Evolutionary conservation across 1,140 invertebrate genomes (phyloP).

Genomic region (Melitaea cinxia): DNA sequence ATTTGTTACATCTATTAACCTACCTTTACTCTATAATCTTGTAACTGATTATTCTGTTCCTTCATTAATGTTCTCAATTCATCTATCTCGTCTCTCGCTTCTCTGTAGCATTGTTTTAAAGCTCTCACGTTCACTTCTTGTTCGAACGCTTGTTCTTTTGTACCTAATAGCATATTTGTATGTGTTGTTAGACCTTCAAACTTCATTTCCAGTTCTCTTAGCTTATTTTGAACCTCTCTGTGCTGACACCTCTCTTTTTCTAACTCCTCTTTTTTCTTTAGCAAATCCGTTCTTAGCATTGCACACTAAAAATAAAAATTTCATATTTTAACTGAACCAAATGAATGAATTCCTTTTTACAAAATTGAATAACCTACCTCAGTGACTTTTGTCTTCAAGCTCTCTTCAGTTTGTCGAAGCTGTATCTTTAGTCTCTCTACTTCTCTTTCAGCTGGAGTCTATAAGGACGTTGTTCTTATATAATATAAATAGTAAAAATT

Average conservation of each 20-base stretch:
- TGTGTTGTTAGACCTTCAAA: constrained; percentile 66
- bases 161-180: constrained; percentile 75
- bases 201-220: constrained; percentile 72
- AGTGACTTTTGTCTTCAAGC: constrained; percentile 72
- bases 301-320: constrained; percentile 52
- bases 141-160: constrained; percentile 84
- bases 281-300: constrained; percentile 61
- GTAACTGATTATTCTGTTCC: constrained; percentile 86
- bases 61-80: constrained; percentile 86
- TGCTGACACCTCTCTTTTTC: constrained; percentile 71
- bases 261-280: constrained; percentile 70
- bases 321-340: background rate
- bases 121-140: constrained; percentile 84
- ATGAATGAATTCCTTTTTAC: background rate
- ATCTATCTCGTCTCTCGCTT: constrained; percentile 85
- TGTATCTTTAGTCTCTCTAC: constrained; percentile 64
- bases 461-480: too few relatives aligned
- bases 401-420: constrained; percentile 66
- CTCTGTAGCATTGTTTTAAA: constrained; percentile 84
- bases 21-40: constrained; percentile 88
- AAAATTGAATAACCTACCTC: constrained; percentile 48
- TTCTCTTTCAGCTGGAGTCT: constrained; percentile 73
- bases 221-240: constrained; percentile 61
- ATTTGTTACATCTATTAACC: too few relatives aligned
- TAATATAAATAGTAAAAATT: background rate